A percentile compares a stretch with the other conserved stretches of the same genome.
Conservation (phyloP, 2,797 vertebrate genomes). For the Leuciscus waleckii region DNA sequence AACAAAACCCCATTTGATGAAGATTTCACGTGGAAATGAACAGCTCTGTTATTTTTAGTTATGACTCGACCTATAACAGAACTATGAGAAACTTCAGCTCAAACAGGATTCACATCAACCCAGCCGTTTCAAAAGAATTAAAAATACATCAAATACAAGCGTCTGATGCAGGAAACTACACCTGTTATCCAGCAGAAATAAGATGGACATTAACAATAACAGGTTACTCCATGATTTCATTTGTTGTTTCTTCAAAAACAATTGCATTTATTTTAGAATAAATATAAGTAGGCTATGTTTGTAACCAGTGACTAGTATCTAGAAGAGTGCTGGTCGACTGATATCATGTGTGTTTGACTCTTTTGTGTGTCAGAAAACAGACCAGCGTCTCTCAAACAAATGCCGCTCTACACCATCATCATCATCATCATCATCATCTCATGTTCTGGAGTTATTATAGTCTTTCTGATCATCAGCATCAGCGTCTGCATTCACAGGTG, state of each 20-base stretch:
- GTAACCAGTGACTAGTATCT: not conserved
- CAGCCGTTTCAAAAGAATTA: not conserved
- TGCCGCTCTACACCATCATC: not conserved
- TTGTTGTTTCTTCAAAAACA: not conserved
- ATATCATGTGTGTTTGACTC: not conserved
- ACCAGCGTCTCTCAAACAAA: accelerated
- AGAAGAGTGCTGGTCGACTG: not conserved
- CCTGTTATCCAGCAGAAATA: not conserved
- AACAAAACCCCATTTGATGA: not conserved
- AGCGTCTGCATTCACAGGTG: slow-evolving; percentile 1
- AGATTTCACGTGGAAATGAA: not conserved
- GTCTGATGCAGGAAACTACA: slow-evolving; percentile 33
- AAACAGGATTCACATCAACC: not conserved
- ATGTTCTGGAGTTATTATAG: not conserved
- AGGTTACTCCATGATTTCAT: not conserved
- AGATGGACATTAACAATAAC: slow-evolving; percentile 12
- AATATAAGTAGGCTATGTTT: not conserved
- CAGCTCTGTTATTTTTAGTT: not conserved
- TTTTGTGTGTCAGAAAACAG: not conserved
- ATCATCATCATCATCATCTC: not conserved
- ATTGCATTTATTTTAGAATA: not conserved
- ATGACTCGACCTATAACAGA: accelerated
- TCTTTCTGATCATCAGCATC: not conserved
- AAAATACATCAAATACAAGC: slow-evolving; percentile 24
- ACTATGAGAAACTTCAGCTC: not conserved